These are phyloP conservation scores for Diplazon laetatorius DNA, from an alignment of 2,888 invertebrate genomes.

Conservation along the genomic window DNA sequence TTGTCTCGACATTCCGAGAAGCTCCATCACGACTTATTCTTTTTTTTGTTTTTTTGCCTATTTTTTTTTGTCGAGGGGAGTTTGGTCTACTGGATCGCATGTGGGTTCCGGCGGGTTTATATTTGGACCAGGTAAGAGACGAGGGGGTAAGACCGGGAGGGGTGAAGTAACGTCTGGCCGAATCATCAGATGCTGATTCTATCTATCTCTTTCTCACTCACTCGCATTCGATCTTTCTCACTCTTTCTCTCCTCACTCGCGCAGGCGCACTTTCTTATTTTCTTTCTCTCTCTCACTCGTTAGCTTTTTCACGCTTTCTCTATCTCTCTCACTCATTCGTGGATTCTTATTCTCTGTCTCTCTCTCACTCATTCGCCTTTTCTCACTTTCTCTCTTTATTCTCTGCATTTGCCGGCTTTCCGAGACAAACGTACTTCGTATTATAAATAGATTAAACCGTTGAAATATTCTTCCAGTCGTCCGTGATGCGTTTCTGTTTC, in stretches of 20 bases:
- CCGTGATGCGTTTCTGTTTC: conserved; percentile 29
- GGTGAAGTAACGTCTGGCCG: conserved; percentile 55
- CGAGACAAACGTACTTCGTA: conserved; percentile 40
- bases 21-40: conserved; percentile 66
- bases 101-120: conserved; percentile 67
- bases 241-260: too few species aligned
- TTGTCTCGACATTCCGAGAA: conserved; percentile 73
- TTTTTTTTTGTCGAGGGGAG: conserved; percentile 68
- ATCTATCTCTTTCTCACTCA: too few species aligned
- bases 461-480: conserved; percentile 29
- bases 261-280: too few species aligned
- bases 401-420: conserved; percentile 15
- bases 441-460: conserved; percentile 36
- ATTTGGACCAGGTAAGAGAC: conserved; percentile 64
- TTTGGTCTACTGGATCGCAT: conserved; percentile 67
- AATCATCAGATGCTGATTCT: conserved; percentile 25
- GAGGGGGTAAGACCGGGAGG: conserved; percentile 37
- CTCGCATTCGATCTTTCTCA: too few species aligned
- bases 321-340: too few species aligned
- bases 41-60: too few species aligned
- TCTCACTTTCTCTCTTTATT: too few species aligned
- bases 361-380: too few species aligned
- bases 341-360: too few species aligned
- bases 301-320: too few species aligned
- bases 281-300: too few species aligned